phyloP scores from a whole-genome alignment of 2,113 vertebrate genomes.

The Procavia capensis region DNA sequence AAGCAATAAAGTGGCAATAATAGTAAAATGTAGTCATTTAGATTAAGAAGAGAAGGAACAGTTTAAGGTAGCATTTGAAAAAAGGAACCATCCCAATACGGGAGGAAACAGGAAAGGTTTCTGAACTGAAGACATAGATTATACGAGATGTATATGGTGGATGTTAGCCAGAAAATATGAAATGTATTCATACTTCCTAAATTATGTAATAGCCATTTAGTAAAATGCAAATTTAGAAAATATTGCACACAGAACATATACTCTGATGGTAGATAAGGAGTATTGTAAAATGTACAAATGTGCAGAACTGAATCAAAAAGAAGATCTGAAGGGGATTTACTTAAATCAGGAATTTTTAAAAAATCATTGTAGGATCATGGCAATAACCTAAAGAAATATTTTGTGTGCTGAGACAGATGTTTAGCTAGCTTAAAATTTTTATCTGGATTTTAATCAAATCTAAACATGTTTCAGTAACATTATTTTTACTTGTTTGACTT shows the following conservation, averaged over 20 bases:
- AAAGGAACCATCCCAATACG: background rate
- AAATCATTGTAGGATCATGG: background rate
- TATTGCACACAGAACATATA: background rate
- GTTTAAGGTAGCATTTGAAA: background rate
- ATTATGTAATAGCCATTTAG: background rate
- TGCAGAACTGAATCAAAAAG: background rate
- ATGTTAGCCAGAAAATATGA: background rate
- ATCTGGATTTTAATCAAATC: background rate
- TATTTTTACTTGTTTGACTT: background rate
- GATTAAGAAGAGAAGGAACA: too few relatives aligned
- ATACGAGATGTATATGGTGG: background rate
- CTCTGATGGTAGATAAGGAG: background rate
- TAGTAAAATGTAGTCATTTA: background rate
- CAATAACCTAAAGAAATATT: background rate
- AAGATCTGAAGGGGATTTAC: background rate
- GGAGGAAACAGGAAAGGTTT: background rate
- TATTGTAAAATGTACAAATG: background rate
- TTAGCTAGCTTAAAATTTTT: slow-evolving; percentile 14
- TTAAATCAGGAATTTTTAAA: background rate
- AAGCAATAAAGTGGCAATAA: background rate
- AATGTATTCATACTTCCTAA: background rate
- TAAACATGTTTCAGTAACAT: background rate
- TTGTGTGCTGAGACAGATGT: background rate
- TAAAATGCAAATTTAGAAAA: background rate
- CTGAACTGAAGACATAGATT: background rate